Percentiles rank a stretch among this genome's conserved stretches.
Evolutionary conservation across 2,888 invertebrate species (phyloP).

Genomic region (Diarsia mendica): DNA sequence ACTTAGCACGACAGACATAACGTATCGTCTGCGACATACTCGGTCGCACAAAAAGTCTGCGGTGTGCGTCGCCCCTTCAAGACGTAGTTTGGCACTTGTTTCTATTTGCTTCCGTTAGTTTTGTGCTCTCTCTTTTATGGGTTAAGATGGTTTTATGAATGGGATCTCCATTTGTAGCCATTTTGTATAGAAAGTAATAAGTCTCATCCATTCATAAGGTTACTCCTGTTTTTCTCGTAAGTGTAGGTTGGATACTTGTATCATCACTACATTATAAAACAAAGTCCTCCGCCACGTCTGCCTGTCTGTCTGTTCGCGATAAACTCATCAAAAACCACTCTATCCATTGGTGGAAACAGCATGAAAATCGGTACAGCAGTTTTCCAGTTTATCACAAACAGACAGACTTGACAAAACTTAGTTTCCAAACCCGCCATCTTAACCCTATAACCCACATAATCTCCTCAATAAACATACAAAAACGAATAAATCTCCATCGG

Average conservation of each 20-base stretch:
- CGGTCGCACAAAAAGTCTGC: neutral
- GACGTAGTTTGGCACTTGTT: constrained; percentile 14
- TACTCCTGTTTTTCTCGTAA: neutral
- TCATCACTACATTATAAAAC: too few species aligned
- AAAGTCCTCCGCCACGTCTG: too few species aligned
- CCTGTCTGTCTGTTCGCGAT: too few species aligned
- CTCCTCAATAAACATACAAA: constrained; percentile 20
- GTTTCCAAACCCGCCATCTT: neutral
- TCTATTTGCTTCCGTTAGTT: constrained; percentile 15
- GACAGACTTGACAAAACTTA: neutral
- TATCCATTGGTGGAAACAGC: too few species aligned
- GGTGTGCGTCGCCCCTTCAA: constrained; percentile 1
- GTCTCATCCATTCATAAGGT: neutral
- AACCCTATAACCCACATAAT: constrained; percentile 16
- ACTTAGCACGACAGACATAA: neutral
- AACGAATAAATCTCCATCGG: constrained; percentile 39
- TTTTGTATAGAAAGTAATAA: constrained; percentile 11
- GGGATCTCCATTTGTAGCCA: neutral
- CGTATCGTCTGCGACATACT: neutral
- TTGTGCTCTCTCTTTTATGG: constrained; percentile 8
- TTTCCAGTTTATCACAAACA: too few species aligned
- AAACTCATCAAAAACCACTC: too few species aligned
- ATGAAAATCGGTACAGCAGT: too few species aligned
- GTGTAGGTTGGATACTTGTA: neutral
- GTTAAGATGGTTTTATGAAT: constrained; percentile 12